Conservation (phyloP, 2,113 vertebrate species). For the Erythrocercus mccallii region DNA sequence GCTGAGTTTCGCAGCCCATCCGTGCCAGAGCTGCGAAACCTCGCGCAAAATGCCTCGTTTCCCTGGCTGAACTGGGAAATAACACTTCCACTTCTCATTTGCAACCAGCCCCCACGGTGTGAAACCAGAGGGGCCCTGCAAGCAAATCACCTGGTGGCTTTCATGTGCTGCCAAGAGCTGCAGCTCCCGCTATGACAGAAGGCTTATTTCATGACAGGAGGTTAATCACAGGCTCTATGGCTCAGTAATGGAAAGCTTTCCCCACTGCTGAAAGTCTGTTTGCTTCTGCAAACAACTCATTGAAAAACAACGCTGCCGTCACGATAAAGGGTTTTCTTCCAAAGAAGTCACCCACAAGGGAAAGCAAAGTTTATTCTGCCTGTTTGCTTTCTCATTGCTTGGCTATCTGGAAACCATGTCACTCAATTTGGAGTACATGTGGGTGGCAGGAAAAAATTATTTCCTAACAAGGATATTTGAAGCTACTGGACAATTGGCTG, state of each 20-base stretch:
- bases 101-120: fast-evolving
- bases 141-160: neutral
- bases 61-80: neutral
- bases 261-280: neutral
- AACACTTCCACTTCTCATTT: neutral
- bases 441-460: neutral
- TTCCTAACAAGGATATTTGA: neutral
- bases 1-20: neutral
- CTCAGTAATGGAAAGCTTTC: neutral
- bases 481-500: neutral
- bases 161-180: neutral
- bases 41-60: neutral
- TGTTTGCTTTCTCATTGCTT: neutral
- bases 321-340: neutral
- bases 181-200: neutral
- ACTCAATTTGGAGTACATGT: neutral
- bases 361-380: neutral
- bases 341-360: neutral
- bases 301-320: neutral
- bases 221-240: neutral
- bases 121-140: neutral
- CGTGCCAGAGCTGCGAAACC: neutral
- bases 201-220: neutral
- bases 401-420: neutral
- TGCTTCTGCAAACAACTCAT: neutral